Conservation (phyloP, 2,888 invertebrate genomes). For the Melanchra persicariae region DNA sequence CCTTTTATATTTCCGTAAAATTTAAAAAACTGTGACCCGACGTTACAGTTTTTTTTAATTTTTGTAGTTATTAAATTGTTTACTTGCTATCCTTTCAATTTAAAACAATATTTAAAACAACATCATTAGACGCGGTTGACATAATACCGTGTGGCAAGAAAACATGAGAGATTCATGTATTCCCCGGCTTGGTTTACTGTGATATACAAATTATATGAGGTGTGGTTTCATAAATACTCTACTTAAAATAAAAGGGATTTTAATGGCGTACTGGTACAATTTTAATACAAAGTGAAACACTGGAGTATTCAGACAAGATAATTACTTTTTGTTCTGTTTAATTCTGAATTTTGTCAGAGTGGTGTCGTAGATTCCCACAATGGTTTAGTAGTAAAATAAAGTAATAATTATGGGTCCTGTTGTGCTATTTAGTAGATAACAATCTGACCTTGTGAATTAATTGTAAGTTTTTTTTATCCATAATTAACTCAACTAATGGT, state of each 20-base stretch:
- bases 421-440: too few species aligned
- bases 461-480: too few species aligned
- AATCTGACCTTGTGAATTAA: too few species aligned
- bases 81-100: background rate
- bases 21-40: too few species aligned
- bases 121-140: background rate
- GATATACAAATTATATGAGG: constrained; percentile 31
- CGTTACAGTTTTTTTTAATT: too few species aligned
- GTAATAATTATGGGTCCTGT: background rate
- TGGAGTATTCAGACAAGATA: constrained; percentile 5
- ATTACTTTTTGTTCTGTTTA: constrained; percentile 1
- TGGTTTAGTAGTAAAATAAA: background rate
- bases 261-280: background rate
- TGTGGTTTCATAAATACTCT: constrained; percentile 14
- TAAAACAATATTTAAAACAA: background rate
- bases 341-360: background rate
- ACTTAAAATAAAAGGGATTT: constrained; percentile 20
- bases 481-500: too few species aligned
- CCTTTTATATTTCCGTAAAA: too few species aligned
- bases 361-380: background rate
- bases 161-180: constrained; percentile 22
- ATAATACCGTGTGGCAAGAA: background rate
- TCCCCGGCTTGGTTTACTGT: background rate
- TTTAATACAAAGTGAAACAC: constrained; percentile 14
- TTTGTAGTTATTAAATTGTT: too few species aligned